phyloP scores from a whole-genome alignment of 2,797 vertebrate species.

The Arctocebus calabarensis region DNA sequence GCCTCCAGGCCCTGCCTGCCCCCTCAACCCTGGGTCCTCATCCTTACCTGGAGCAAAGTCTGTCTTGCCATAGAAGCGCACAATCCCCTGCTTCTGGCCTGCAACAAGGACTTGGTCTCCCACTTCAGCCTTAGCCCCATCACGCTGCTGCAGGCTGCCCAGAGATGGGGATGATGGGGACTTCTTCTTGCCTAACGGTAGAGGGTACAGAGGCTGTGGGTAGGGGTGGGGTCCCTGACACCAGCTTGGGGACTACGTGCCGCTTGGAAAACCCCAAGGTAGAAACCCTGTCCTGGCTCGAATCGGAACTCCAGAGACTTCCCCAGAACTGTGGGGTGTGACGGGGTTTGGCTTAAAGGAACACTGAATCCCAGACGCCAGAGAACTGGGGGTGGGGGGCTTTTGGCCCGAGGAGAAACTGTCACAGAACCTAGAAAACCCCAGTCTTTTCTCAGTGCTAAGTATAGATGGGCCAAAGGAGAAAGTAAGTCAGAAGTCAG shows the following conservation, averaged over 20 bases:
- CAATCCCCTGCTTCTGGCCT: constrained; percentile 93
- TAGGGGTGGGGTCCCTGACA: background rate
- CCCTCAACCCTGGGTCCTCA: background rate
- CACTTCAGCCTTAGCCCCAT: constrained; percentile 92
- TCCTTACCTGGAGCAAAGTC: constrained; percentile 95
- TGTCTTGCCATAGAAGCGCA: constrained; percentile 95
- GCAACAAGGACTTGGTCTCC: constrained; percentile 96
- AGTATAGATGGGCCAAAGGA: background rate
- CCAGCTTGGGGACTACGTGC: background rate
- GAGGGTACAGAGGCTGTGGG: background rate
- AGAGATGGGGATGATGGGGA: constrained; percentile 88
- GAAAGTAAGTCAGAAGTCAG: constrained; percentile 38
- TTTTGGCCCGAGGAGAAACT: background rate
- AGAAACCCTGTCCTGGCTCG: background rate
- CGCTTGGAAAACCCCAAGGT: background rate
- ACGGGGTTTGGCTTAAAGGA: background rate
- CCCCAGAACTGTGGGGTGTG: background rate
- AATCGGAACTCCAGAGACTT: background rate
- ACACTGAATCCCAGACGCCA: constrained; percentile 12
- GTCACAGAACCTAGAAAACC: constrained; percentile 26
- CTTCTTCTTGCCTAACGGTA: constrained; percentile 88
- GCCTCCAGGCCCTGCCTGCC: background rate
- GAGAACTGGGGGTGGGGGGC: background rate
- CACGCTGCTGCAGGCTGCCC: constrained; percentile 91
- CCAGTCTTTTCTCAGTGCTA: constrained; percentile 16